Evolutionary conservation across 1,140 invertebrate genomes (phyloP).

Genomic region (Asbolus verrucosus): DNA sequence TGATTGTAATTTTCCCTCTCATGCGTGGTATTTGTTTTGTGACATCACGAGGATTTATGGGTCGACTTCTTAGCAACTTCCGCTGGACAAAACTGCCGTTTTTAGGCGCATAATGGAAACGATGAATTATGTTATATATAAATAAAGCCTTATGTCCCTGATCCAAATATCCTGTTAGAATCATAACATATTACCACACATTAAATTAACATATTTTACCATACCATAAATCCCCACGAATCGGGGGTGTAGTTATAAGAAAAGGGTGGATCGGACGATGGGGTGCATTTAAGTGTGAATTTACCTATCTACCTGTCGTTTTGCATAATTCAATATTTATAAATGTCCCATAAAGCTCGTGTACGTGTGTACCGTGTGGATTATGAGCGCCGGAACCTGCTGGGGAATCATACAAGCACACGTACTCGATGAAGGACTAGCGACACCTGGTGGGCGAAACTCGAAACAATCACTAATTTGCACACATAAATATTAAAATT

Average conservation of each 20-base stretch:
- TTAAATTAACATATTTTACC: constrained; percentile 47
- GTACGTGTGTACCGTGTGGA: not conserved
- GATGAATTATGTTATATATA: constrained; percentile 33
- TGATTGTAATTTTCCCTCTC: no score
- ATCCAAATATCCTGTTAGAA: constrained; percentile 28
- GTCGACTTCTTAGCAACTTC: constrained; percentile 28
- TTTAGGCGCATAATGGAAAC: constrained; percentile 25
- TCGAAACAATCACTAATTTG: not conserved
- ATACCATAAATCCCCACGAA: constrained; percentile 43
- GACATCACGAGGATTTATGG: constrained; percentile 10
- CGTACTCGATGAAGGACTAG: no score
- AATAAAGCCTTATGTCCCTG: constrained; percentile 12
- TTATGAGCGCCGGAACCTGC: no score
- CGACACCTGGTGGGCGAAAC: not conserved
- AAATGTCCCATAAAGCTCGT: not conserved
- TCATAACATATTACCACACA: constrained; percentile 36
- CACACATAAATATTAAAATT: no score
- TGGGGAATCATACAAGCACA: no score
- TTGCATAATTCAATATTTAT: constrained; percentile 12
- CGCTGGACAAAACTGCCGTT: constrained; percentile 24
- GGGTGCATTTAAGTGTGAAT: constrained; percentile 36
- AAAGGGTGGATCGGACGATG: constrained; percentile 18
- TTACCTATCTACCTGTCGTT: constrained; percentile 2
- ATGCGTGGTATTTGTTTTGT: constrained; percentile 3
- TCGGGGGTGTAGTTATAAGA: constrained; percentile 33